Percentiles rank a stretch among this genome's conserved stretches.
phyloP scores from a whole-genome alignment of 2,888 invertebrate genomes.

The Cephus runcator region DNA sequence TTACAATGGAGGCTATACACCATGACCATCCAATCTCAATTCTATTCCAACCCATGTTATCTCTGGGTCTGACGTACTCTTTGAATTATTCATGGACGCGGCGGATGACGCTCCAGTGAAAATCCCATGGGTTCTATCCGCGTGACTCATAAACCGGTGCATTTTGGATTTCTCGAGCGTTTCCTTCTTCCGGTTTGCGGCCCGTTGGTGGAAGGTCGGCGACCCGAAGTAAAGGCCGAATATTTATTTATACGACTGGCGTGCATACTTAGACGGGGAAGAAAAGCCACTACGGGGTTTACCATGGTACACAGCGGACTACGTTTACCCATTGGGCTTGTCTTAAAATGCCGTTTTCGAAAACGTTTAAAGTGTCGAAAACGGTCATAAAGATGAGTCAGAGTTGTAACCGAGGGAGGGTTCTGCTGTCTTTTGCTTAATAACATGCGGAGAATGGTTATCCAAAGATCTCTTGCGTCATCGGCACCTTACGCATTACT shows the following conservation, averaged over 20 bases:
- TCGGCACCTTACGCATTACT: background rate
- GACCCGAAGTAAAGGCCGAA: background rate
- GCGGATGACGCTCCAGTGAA: background rate
- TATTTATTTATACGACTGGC: background rate
- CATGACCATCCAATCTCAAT: background rate
- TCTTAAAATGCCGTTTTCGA: background rate
- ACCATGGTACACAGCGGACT: background rate
- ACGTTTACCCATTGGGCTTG: background rate
- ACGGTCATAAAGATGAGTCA: background rate
- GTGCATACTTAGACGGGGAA: background rate
- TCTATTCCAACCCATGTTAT: background rate
- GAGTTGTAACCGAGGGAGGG: background rate
- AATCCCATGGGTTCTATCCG: background rate
- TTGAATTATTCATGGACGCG: background rate
- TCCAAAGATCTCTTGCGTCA: background rate
- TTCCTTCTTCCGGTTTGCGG: background rate
- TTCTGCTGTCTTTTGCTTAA: background rate
- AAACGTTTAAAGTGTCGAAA: background rate
- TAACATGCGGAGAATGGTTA: background rate
- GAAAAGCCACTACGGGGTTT: background rate
- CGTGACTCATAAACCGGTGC: background rate
- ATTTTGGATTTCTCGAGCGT: background rate
- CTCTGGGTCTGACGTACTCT: background rate
- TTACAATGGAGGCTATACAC: background rate
- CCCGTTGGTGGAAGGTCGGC: background rate